These are phyloP conservation scores for Leucopsar rothschildi DNA, from an alignment of 2,113 vertebrate species.

Conservation along the genomic window DNA sequence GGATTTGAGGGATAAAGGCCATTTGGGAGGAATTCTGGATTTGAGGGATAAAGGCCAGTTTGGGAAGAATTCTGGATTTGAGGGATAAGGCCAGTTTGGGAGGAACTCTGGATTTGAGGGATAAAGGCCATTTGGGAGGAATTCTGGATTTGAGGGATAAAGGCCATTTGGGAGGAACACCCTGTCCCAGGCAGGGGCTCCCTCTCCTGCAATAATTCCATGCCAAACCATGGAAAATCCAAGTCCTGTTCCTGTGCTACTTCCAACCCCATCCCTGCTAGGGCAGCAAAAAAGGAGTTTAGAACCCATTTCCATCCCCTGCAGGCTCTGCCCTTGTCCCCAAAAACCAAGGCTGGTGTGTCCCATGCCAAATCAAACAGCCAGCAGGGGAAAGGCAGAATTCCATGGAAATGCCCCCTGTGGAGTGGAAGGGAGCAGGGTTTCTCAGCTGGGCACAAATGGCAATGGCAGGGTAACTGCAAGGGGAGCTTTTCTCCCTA, in stretches of 20 bases:
- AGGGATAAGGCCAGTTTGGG: too few species aligned
- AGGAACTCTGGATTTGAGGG: too few species aligned
- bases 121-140: too few species aligned
- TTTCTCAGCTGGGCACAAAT: conserved; percentile 67
- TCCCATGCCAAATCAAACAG: conserved; percentile 69
- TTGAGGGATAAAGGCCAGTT: too few species aligned
- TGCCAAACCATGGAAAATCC: neutral
- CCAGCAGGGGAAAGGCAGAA: conserved; percentile 64
- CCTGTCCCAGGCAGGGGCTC: neutral
- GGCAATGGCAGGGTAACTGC: conserved; percentile 53
- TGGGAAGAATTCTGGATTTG: too few species aligned
- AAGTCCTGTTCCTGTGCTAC: neutral
- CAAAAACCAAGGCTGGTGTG: conserved; percentile 68
- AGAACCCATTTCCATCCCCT: conserved; percentile 60
- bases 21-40: accelerated
- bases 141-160: too few species aligned
- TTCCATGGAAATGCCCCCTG: conserved; percentile 67
- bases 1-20: too few species aligned
- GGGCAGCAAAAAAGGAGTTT: conserved; percentile 8
- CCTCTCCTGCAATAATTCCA: neutral
- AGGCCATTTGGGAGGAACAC: accelerated
- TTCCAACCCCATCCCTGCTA: neutral
- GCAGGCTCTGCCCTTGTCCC: conserved; percentile 67
- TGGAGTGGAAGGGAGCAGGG: conserved; percentile 41
- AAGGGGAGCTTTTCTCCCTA: neutral